Evolutionary conservation across 2,888 invertebrate species (phyloP), one percentile per base, ranked within the genome.

Genomic region (Arge pagana): DNA sequence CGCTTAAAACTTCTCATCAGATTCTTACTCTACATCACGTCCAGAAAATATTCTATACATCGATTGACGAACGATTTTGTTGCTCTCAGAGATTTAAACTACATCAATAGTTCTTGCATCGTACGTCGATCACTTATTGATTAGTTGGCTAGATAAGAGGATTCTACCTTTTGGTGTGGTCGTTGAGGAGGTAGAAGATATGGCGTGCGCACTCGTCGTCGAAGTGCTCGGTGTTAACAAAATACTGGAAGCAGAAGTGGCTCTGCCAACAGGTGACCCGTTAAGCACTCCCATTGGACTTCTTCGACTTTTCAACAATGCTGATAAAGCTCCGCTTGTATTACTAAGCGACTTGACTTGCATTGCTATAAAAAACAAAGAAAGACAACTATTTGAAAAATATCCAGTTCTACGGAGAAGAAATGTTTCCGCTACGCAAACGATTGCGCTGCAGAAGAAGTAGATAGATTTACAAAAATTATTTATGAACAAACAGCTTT

Each of bases 151-250:
- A 58, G 59, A 53, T 55, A 69, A 65, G 64, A 59, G 52, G 59
- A 61, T 64, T 71, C 66, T 74, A 74, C 74, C 74, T 74, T 72
- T 72, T 63, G 70, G 45, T 48, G 62, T 28, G 40, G 66, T 54
- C 26, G 64, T 52, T 15, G 61, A 37, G 39, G 63, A 40, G n/a
- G 65, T 58, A 15, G 62, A 49, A 26, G 64, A 55, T 51, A 62
- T 51, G 41, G 45, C 35, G 16, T 45, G 45, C 5, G 59, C 56
- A 57, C 56, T 57, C 28, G 59, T n/a, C 11, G 61, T 50, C 21
- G 62, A 60, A 55, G 49, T 67, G 45, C 59, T 66, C 5, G 72
- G 63, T 2, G 71, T 65, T 48, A 71, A 60, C 40, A 72, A 55
- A 50, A 70, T 63, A 52, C 64, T 71, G 21, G 71, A 67, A 16